Evolutionary conservation across 2,113 vertebrate genomes (phyloP).

Genomic region (Gallinago jamesoni): DNA sequence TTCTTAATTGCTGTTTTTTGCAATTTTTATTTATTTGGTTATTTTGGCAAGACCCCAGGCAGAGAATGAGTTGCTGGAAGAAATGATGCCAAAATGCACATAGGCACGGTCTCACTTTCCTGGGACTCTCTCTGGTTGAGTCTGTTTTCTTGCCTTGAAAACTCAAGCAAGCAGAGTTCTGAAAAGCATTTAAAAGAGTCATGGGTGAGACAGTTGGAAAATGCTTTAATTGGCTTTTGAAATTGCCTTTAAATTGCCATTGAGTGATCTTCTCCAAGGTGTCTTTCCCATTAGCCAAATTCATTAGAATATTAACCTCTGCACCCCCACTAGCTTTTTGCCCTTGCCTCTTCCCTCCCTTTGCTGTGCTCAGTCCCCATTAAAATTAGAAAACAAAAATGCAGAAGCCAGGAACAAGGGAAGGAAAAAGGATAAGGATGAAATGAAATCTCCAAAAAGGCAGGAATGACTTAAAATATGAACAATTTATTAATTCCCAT

Average conservation of each 20-base stretch:
- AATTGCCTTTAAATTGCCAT: not conserved
- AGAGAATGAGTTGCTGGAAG: not conserved
- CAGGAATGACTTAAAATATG: not conserved
- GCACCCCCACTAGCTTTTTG: not conserved
- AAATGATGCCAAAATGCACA: not conserved
- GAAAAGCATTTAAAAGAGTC: not conserved
- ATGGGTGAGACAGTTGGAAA: not conserved
- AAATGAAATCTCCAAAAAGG: not conserved
- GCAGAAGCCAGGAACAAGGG: not conserved
- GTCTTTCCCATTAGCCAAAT: not conserved
- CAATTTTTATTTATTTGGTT: not conserved
- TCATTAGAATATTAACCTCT: not conserved
- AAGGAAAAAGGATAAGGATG: not conserved
- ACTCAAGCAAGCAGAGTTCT: not conserved
- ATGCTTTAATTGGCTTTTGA: not conserved
- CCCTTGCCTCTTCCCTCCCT: not conserved
- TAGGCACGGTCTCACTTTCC: not conserved
- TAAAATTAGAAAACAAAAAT: not conserved
- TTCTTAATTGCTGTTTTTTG: not conserved
- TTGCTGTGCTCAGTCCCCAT: accelerated
- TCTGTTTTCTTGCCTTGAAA: not conserved
- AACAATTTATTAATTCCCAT: not conserved
- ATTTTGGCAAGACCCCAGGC: not conserved
- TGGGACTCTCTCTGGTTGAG: not conserved
- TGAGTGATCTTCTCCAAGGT: not conserved